Evolutionary conservation across 2,888 invertebrate species (phyloP).

Genomic region (Stenodema calcarata): DNA sequence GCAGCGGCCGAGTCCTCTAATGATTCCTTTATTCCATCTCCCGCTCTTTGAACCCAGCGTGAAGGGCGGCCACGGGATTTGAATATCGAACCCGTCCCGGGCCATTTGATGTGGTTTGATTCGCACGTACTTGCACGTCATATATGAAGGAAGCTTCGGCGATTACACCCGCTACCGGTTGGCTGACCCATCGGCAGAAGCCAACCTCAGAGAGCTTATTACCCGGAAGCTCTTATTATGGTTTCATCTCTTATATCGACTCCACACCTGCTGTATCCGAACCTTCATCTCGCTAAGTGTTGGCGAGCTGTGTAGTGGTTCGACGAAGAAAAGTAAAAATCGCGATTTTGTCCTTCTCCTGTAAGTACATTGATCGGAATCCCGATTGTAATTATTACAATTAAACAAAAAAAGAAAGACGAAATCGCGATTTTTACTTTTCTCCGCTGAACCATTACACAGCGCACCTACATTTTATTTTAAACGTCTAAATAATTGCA

Average conservation of each 20-base stretch:
- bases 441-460: too few relatives aligned
- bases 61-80: not conserved
- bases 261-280: not conserved
- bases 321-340: too few relatives aligned
- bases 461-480: too few relatives aligned
- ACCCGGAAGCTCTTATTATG: not conserved
- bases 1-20: conserved; percentile 41
- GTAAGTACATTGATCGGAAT: too few relatives aligned
- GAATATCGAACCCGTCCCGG: conserved; percentile 11
- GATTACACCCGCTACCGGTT: not conserved
- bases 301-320: too few relatives aligned
- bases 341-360: too few relatives aligned
- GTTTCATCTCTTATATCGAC: not conserved
- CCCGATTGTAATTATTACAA: too few relatives aligned
- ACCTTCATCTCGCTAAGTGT: too few relatives aligned
- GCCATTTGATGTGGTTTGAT: not conserved
- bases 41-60: conserved; percentile 11
- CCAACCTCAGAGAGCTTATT: not conserved
- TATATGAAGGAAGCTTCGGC: not conserved
- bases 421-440: too few relatives aligned
- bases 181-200: not conserved
- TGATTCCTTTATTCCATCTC: conserved; percentile 41
- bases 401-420: too few relatives aligned
- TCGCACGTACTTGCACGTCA: not conserved
- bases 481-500: too few relatives aligned